Conservation (phyloP, 1,140 invertebrate genomes). For the Acyrthosiphon pisum region DNA sequence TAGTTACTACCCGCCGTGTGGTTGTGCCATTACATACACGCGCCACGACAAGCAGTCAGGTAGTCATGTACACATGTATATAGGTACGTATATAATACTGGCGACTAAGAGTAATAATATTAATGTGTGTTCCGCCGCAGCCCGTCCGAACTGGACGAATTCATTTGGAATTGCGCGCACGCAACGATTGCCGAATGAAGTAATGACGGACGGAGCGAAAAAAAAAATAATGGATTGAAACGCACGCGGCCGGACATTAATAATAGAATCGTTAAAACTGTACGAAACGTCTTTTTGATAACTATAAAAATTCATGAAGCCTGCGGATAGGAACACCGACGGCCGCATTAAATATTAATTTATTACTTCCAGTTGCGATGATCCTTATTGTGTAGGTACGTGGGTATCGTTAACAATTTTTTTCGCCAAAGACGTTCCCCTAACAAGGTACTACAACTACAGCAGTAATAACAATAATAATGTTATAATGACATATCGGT, state of each 20-base stretch:
- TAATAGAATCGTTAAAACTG: conserved; percentile 54
- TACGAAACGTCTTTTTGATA: conserved; percentile 46
- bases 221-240: conserved; percentile 20
- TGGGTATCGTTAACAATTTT: conserved; percentile 44
- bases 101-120: not conserved
- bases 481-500: not conserved
- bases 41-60: not conserved
- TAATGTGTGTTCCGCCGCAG: not conserved
- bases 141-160: conserved; percentile 16
- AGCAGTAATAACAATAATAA: not conserved
- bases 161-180: conserved; percentile 51
- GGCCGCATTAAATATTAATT: conserved; percentile 41
- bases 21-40: not conserved
- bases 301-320: conserved; percentile 55
- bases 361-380: conserved; percentile 42
- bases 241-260: conserved; percentile 43
- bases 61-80: not conserved
- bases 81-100: not conserved
- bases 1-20: not conserved
- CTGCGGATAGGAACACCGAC: conserved; percentile 25
- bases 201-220: not conserved
- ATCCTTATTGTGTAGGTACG: conserved; percentile 25
- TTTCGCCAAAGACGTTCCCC: conserved; percentile 11
- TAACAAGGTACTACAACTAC: not conserved
- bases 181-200: conserved; percentile 33